A percentile compares a stretch with the other conserved stretches of the same genome.
These are phyloP conservation scores for Dendrocopos noguchii DNA, from an alignment of 2,113 vertebrate genomes.

Conservation along the genomic window DNA sequence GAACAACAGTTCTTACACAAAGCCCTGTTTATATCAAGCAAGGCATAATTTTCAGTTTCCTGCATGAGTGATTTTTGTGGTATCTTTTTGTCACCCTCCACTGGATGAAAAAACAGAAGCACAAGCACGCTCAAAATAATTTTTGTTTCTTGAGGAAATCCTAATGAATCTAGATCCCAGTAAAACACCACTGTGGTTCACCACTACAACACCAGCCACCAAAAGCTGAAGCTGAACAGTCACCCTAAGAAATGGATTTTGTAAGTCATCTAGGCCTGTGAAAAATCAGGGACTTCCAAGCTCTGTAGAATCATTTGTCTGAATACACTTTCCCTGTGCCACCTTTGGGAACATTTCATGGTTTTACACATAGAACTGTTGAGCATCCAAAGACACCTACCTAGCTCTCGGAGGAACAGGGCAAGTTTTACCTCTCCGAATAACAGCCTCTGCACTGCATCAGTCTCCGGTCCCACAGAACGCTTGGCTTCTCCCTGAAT, in stretches of 20 bases:
- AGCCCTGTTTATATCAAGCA: conserved; percentile 16
- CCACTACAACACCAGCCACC: fast-evolving
- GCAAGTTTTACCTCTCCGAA: background rate
- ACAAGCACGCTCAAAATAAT: background rate
- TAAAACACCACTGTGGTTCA: background rate
- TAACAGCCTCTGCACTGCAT: background rate
- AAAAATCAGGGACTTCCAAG: background rate
- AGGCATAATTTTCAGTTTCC: background rate
- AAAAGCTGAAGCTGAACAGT: background rate
- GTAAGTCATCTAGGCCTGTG: background rate
- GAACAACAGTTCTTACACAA: conserved; percentile 5
- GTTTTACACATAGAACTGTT: background rate
- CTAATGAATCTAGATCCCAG: background rate
- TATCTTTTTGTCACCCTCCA: conserved; percentile 7
- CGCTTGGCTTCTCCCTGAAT: background rate
- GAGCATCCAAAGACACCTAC: background rate
- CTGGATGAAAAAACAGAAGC: background rate
- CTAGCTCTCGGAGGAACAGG: background rate
- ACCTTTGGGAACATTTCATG: background rate
- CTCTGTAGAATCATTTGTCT: background rate
- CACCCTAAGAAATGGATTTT: background rate
- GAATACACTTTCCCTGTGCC: background rate
- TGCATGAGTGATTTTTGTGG: background rate
- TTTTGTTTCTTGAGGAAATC: background rate
- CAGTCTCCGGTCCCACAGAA: background rate